Percentiles rank a stretch among this genome's conserved stretches.
Evolutionary conservation across 2,888 invertebrate species (phyloP).

Genomic region (Trisateles emortualis): DNA sequence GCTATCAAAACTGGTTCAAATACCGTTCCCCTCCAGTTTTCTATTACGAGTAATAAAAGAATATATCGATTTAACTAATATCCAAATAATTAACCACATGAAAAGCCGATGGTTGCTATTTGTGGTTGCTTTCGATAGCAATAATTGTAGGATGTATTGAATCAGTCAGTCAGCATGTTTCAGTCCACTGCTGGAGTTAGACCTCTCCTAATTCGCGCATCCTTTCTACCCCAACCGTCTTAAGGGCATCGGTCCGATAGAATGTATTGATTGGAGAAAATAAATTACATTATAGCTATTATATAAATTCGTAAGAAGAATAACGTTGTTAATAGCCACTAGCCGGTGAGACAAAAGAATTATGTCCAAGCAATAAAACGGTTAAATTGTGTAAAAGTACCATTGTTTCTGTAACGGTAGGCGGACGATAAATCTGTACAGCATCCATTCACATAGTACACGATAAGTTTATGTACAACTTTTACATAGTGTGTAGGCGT

Average conservation of each 20-base stretch:
- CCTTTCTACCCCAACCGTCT: too few species aligned
- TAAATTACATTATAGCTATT: constrained; percentile 15
- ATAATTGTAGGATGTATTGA: too few species aligned
- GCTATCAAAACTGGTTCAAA: neutral
- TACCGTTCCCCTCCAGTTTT: too few species aligned
- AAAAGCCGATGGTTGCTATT: neutral
- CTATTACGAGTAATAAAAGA: neutral
- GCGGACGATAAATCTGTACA: constrained; percentile 43
- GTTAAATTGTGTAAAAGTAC: constrained; percentile 59
- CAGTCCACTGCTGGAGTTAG: too few species aligned
- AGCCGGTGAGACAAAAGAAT: constrained; percentile 29
- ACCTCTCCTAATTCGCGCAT: too few species aligned
- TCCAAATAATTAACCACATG: neutral
- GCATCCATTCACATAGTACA: constrained; percentile 17
- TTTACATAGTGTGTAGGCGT: constrained; percentile 15
- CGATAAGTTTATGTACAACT: constrained; percentile 11
- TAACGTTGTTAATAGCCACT: constrained; percentile 15
- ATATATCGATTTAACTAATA: neutral
- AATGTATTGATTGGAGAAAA: constrained; percentile 15
- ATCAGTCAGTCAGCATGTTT: too few species aligned
- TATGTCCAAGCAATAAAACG: constrained; percentile 55
- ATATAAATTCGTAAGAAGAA: constrained; percentile 22
- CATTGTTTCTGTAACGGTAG: constrained; percentile 48
- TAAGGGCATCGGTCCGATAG: too few species aligned
- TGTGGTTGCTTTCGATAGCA: neutral